Evolutionary conservation across 1,140 invertebrate genomes (phyloP).

Genomic region (Drosophila tsacasi): DNA sequence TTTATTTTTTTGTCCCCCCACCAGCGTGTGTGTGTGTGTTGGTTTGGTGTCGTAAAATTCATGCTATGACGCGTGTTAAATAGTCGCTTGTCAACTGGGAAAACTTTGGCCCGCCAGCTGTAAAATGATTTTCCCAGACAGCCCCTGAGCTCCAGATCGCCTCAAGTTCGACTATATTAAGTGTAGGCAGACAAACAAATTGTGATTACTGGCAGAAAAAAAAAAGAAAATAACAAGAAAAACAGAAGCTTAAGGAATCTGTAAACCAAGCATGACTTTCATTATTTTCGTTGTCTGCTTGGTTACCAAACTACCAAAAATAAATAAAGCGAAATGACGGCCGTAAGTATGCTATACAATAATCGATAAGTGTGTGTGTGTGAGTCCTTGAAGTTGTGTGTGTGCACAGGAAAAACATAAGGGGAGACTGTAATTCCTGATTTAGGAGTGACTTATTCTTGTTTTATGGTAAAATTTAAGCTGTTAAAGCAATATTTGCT

Average conservation of each 20-base stretch:
- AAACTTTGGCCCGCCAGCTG: slow-evolving; percentile 47
- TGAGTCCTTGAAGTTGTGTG: slow-evolving; percentile 13
- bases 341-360: slow-evolving; percentile 80
- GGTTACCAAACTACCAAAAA: slow-evolving; percentile 41
- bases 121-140: slow-evolving; percentile 54
- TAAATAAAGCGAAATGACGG: slow-evolving; percentile 50
- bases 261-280: slow-evolving; percentile 62
- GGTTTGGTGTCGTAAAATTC: slow-evolving; percentile 64
- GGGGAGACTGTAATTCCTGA: background rate
- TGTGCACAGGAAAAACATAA: slow-evolving; percentile 12
- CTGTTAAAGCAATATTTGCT: background rate
- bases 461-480: background rate
- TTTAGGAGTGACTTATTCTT: background rate
- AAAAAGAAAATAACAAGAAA: slow-evolving; percentile 3
- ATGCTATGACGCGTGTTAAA: slow-evolving; percentile 80
- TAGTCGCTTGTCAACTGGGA: slow-evolving; percentile 76
- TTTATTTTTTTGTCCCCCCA: slow-evolving; percentile 46
- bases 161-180: slow-evolving; percentile 49
- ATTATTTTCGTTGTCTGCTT: slow-evolving; percentile 43
- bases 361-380: slow-evolving; percentile 64
- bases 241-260: slow-evolving; percentile 39
- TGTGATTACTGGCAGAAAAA: slow-evolving; percentile 60
- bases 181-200: slow-evolving; percentile 57
- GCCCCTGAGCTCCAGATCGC: slow-evolving; percentile 31
- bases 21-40: slow-evolving; percentile 29